Evolutionary conservation across 2,888 invertebrate species (phyloP), one percentile per base, ranked within the genome.

Genomic region (Aproaerema taeniolella): DNA sequence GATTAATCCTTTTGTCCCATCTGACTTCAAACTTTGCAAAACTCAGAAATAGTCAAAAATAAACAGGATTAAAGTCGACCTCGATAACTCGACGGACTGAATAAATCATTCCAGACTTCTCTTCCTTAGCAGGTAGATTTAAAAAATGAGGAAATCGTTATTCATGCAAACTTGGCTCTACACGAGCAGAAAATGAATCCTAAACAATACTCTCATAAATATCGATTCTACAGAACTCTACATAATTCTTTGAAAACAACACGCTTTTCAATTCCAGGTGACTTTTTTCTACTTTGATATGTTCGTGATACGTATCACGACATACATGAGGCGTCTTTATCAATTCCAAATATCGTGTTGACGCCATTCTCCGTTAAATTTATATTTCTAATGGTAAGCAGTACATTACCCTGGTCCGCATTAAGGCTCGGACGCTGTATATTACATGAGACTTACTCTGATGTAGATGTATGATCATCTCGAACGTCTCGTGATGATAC

Each of bases 181-280:
- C 82, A 81, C 80, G 80, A 70, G 79, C 71, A 59, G 70, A 76
- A 81, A 78, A 74, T 71, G 78, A 81, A 82, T 83, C 66, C 65
- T 78, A 74, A 82, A 67, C 68, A 66, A 55, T 66, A 55, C 46
- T 58, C 74, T 77, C 75, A 82, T 83, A 79, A 79, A 83, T 81
- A 83, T 52, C 57, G 58, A 50, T 55, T 39, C 55, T 62, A 56
- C 58, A 49, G 53, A 36, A 20, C 20, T 60, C 55, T 62, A 56
- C 58, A 47, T 53, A 39, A 53, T 50, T 52, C 45, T 54, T 52
- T 48, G 49, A 61, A 59, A 68, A 65, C 61, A 64, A 67, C 58
- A 59, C 53, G 52, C n/a, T n/a, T n/a, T n/a, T n/a, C n/a, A n/a
- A n/a, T n/a, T n/a, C n/a, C n/a, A n/a, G n/a, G n/a, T n/a, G n/a